These are phyloP conservation scores for Chlorodrepanis virens DNA, from an alignment of 2,113 vertebrate species.

Conservation along the genomic window DNA sequence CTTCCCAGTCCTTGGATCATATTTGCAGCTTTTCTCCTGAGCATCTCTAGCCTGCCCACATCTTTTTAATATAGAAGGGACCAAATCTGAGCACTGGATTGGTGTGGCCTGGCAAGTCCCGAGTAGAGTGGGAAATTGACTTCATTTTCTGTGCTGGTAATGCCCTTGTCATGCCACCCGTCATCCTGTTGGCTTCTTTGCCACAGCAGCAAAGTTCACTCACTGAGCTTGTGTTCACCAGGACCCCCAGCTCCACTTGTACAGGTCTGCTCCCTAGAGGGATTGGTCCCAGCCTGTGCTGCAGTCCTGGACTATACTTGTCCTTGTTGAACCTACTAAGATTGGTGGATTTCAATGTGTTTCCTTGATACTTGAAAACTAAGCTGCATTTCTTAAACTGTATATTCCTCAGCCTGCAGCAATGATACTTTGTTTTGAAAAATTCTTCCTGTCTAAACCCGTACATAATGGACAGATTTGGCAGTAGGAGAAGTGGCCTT, in stretches of 20 bases:
- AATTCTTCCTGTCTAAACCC: not conserved
- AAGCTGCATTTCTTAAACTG: not conserved
- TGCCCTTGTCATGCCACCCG: not conserved
- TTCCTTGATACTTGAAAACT: not conserved
- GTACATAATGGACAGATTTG: not conserved
- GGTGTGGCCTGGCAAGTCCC: not conserved
- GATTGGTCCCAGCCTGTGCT: not conserved
- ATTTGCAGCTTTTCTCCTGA: not conserved
- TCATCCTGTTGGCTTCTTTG: not conserved
- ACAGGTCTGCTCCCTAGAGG: not conserved
- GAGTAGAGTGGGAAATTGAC: not conserved
- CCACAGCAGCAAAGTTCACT: not conserved
- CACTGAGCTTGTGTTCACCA: not conserved
- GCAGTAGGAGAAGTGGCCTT: not conserved
- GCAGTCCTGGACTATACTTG: not conserved
- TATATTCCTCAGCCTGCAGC: not conserved
- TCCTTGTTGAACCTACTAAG: not conserved
- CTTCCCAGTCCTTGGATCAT: not conserved
- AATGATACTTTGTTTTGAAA: not conserved
- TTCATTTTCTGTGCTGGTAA: not conserved
- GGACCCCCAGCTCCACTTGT: not conserved
- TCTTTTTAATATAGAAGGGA: not conserved
- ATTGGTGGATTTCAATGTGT: not conserved
- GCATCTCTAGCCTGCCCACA: not conserved
- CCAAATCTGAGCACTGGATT: not conserved